Evolutionary conservation across 2,797 vertebrate species (phyloP).

Genomic region (Anisognathus igniventris): DNA sequence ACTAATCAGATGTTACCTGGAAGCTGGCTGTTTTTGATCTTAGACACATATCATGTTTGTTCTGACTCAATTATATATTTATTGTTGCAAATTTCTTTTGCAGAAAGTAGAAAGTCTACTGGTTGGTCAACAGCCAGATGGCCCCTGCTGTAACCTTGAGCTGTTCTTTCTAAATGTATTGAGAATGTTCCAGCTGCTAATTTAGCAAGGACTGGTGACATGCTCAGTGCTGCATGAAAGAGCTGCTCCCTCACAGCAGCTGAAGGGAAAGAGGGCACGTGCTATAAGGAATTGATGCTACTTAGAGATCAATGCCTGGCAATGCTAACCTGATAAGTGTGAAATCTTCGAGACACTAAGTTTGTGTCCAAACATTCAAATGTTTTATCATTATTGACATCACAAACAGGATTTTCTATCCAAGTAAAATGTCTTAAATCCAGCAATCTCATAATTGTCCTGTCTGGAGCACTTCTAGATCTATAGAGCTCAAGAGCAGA

Average conservation of each 20-base stretch:
- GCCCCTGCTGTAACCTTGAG: slow-evolving; percentile 77
- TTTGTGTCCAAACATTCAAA: background rate
- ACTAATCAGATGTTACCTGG: background rate
- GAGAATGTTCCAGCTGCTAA: slow-evolving; percentile 77
- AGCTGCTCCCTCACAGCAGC: slow-evolving; percentile 73
- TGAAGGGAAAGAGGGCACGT: background rate
- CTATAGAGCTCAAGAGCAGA: background rate
- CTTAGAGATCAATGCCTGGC: background rate
- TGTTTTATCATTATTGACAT: background rate
- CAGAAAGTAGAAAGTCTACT: background rate
- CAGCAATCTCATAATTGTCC: background rate
- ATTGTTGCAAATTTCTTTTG: background rate
- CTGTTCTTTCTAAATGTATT: slow-evolving; percentile 79
- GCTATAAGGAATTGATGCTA: background rate
- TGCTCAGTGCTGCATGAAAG: slow-evolving; percentile 80
- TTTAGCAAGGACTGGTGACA: slow-evolving; percentile 80
- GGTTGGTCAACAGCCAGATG: slow-evolving; percentile 73
- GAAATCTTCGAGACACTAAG: background rate
- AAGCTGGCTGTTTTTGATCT: background rate
- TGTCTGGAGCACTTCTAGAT: background rate
- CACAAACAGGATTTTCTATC: background rate
- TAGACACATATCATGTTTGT: background rate
- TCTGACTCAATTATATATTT: background rate
- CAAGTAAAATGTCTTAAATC: background rate
- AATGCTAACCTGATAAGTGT: background rate